These are phyloP conservation scores for Alethe castanea DNA, from an alignment of 2,113 vertebrate genomes.

Conservation along the genomic window DNA sequence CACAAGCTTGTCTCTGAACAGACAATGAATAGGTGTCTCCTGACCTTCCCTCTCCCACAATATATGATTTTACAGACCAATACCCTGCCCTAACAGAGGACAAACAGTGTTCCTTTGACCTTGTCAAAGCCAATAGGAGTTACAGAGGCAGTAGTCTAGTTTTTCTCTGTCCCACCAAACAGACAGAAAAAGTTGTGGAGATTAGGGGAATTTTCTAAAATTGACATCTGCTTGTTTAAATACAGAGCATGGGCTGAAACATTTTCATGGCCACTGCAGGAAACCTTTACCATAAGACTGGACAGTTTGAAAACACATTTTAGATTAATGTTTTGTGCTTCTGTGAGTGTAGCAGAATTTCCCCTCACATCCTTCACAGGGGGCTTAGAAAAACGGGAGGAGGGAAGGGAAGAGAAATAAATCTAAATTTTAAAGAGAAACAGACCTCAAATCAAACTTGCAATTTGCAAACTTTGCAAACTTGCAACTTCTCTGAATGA, in stretches of 20 bases:
- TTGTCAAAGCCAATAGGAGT: not conserved
- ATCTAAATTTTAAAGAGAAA: not conserved
- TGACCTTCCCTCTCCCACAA: not conserved
- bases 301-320: not conserved
- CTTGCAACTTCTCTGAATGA: not conserved
- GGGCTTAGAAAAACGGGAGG: not conserved
- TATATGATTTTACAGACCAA: not conserved
- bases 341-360: not conserved
- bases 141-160: not conserved
- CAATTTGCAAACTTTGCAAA: not conserved
- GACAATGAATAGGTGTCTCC: not conserved
- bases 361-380: not conserved
- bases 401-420: not conserved
- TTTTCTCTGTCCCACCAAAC: not conserved
- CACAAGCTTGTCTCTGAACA: not conserved
- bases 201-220: not conserved
- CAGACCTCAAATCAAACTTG: not conserved
- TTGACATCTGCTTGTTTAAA: not conserved
- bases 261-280: not conserved
- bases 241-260: not conserved
- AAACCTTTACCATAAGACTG: not conserved
- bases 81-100: not conserved
- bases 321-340: not conserved
- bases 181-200: not conserved
- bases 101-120: not conserved